Percentiles rank a stretch among this genome's conserved stretches.
phyloP scores from a whole-genome alignment of 2,113 vertebrate genomes.

The Malurus elegans region DNA sequence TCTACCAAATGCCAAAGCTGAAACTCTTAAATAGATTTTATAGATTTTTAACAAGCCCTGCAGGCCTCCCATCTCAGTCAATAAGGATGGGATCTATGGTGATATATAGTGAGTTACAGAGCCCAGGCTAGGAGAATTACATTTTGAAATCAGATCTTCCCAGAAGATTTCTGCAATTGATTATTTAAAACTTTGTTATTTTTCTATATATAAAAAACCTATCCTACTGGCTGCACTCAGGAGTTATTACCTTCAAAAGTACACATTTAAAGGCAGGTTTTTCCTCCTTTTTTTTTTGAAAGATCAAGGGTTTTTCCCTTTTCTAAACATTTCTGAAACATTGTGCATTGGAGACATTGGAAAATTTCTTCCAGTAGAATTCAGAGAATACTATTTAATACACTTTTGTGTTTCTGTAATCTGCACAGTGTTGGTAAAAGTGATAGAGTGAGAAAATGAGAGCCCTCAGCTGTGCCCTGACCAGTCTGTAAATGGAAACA shows the following conservation, averaged over 20 bases:
- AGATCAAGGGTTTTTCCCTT: background rate
- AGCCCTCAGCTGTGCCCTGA: background rate
- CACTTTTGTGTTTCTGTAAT: background rate
- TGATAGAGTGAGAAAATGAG: background rate
- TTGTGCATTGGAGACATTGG: background rate
- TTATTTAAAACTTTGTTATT: slow-evolving; percentile 27
- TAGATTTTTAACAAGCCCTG: background rate
- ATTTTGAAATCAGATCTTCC: slow-evolving; percentile 15
- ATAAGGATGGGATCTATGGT: background rate
- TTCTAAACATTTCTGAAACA: background rate
- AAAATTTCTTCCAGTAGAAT: background rate
- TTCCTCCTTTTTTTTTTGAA: background rate
- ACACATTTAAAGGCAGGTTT: background rate
- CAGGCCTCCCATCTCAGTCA: slow-evolving; percentile 1
- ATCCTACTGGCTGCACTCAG: background rate
- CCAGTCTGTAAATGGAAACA: background rate
- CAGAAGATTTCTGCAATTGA: background rate
- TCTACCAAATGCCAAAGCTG: slow-evolving; percentile 3
- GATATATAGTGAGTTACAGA: slow-evolving; percentile 13
- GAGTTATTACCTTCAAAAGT: background rate
- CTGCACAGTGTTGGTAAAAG: background rate
- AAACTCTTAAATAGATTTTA: background rate
- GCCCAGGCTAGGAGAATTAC: background rate
- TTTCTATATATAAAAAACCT: background rate
- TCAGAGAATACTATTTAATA: background rate